Percentiles rank a stretch among this genome's conserved stretches.
phyloP scores from a whole-genome alignment of 2,797 vertebrate genomes.

The Sebastes iracundus region DNA sequence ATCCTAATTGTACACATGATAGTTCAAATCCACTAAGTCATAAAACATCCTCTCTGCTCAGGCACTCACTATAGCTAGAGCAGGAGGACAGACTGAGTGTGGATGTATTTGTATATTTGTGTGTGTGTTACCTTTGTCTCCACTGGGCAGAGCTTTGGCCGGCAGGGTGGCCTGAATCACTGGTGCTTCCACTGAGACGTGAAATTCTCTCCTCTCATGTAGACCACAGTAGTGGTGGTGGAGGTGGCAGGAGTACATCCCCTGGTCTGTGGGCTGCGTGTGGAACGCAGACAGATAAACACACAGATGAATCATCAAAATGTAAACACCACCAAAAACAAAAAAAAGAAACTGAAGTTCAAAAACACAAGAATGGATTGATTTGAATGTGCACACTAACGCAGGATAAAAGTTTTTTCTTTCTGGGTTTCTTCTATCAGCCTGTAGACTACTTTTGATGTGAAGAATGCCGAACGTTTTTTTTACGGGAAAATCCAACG shows the following conservation, averaged over 20 bases:
- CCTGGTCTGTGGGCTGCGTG: constrained; percentile 84
- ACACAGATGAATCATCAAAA: background rate
- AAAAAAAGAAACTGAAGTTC: background rate
- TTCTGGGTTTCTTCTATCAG: too few relatives aligned
- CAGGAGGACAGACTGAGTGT: background rate
- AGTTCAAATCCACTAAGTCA: constrained; percentile 17
- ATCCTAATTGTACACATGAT: constrained; percentile 31
- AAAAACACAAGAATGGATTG: background rate
- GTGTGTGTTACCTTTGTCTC: constrained; percentile 70
- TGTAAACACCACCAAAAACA: background rate
- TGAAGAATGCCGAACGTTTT: too few relatives aligned
- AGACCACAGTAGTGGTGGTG: constrained; percentile 98
- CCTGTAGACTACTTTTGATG: too few relatives aligned
- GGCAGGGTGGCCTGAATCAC: constrained; percentile 58
- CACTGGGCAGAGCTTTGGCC: constrained; percentile 65
- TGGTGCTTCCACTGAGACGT: constrained; percentile 79
- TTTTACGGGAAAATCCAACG: fast-evolving
- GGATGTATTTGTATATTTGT: constrained; percentile 10
- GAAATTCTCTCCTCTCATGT: constrained; percentile 91
- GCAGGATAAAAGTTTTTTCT: background rate
- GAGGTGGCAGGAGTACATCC: constrained; percentile 96
- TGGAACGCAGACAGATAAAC: background rate
- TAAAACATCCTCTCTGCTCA: constrained; percentile 39
- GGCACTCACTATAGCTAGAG: background rate
- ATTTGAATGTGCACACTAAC: background rate